These are phyloP conservation scores for Terebella lapidaria DNA, from an alignment of 2,888 invertebrate genomes.

Conservation along the genomic window DNA sequence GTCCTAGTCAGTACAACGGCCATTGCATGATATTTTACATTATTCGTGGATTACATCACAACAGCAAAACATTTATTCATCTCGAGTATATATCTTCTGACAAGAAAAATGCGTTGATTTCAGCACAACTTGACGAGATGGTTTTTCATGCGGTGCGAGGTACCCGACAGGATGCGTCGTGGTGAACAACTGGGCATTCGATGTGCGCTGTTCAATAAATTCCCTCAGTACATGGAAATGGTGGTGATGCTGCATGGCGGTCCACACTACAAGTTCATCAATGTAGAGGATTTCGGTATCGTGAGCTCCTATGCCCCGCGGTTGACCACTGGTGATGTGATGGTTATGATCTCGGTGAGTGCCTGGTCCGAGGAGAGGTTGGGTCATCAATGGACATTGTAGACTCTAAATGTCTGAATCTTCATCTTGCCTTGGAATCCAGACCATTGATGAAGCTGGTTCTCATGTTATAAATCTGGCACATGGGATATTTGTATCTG, in stretches of 20 bases:
- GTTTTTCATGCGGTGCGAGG: constrained; percentile 94
- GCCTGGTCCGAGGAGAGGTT: background rate
- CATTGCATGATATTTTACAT: background rate
- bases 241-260: constrained; percentile 64
- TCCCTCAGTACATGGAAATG: constrained; percentile 56
- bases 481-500: too few species aligned
- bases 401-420: too few species aligned
- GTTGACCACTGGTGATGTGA: constrained; percentile 74
- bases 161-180: constrained; percentile 75
- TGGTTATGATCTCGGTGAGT: constrained; percentile 73
- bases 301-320: constrained; percentile 80
- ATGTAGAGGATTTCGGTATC: constrained; percentile 58
- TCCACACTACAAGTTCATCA: constrained; percentile 66
- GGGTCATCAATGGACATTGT: too few species aligned
- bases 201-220: constrained; percentile 90
- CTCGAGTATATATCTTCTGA: background rate
- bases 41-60: background rate
- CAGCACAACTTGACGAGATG: constrained; percentile 84
- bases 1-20: constrained; percentile 56
- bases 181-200: constrained; percentile 92
- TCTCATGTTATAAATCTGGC: too few species aligned
- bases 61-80: background rate
- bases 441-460: too few species aligned
- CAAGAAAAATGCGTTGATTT: too few species aligned
- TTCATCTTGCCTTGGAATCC: too few species aligned